Evolutionary conservation across 2,797 vertebrate species (phyloP), one percentile per base, ranked within the genome.

Genomic region (Ptychadena robeensis): DNA sequence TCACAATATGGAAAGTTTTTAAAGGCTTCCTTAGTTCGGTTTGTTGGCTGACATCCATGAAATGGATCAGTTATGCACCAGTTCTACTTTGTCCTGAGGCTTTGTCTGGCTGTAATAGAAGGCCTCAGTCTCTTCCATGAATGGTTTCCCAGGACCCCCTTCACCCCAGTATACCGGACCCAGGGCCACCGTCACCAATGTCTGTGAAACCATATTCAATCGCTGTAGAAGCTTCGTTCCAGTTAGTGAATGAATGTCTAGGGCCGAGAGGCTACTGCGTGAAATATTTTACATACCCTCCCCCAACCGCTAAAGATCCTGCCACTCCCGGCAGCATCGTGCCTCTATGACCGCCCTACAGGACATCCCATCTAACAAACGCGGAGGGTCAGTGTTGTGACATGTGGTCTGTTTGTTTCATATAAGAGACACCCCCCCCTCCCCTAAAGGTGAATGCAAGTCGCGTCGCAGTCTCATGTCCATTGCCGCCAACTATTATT

Each of bases 271-370:
- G 75, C 75, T 66, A 30, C 15, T 31, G 18, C 4, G 0, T 8
- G 7, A 8, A 25, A 59, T 25, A 59, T 5, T 25, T 9, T n/a
- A 59, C 5, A 40, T 9, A 9, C 53, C n/a, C 3, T n/a, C n/a
- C 53, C 22, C 22, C 57, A 40, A 40, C 12, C 6, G 5, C 12
- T 40, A 12, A 12, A 12, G 38, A 12, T 5, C n/a, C n/a, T n/a
- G n/a, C n/a, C n/a, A n/a, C n/a, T n/a, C n/a, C n/a, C n/a, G n/a
- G n/a, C 57, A 9, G 15, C 25, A 38, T 3, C 2, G 27, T 73
- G 79, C 71, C 32, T 63, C 61, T 81, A 66, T 81, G 79, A 81
- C n/a, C 15, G 14, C 70, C 71, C 71, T 59, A 63, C 28, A 64
- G 30, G 27, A 66, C 40, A 44, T 63, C 11, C 10, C 22, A 25